Conservation (phyloP, 2,113 vertebrate genomes). For the Notarius quadriscutis region DNA sequence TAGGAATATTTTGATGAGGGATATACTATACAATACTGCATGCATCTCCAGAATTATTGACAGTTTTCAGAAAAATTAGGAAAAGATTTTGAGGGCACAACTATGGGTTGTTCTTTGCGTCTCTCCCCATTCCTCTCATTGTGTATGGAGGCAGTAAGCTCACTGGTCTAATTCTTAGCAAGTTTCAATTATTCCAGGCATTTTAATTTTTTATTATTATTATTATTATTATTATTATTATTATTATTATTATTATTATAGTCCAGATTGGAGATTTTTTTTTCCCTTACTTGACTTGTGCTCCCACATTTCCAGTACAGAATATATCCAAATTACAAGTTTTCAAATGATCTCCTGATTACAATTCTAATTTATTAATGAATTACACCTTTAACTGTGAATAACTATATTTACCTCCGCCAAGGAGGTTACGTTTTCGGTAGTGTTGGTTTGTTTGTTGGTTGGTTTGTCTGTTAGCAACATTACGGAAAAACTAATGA, state of each 20-base stretch:
- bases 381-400: neutral
- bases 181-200: neutral
- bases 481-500: no score
- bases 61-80: neutral
- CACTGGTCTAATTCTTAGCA: neutral
- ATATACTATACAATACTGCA: neutral
- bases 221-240: no score
- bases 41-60: neutral
- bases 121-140: no score
- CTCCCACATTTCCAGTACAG: neutral
- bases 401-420: neutral
- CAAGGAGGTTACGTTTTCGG: no score
- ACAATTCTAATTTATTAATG: neutral
- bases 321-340: neutral
- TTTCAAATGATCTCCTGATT: neutral
- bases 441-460: no score
- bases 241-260: neutral
- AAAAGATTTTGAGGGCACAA: neutral
- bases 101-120: no score
- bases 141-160: neutral
- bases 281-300: neutral
- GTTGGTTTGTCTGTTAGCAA: no score
- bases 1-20: no score
- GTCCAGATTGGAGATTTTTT: neutral
- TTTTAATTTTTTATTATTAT: neutral